A percentile compares a stretch with the other conserved stretches of the same genome.
Evolutionary conservation across 2,888 invertebrate genomes (phyloP).

Genomic region (Cephus sareptanus): DNA sequence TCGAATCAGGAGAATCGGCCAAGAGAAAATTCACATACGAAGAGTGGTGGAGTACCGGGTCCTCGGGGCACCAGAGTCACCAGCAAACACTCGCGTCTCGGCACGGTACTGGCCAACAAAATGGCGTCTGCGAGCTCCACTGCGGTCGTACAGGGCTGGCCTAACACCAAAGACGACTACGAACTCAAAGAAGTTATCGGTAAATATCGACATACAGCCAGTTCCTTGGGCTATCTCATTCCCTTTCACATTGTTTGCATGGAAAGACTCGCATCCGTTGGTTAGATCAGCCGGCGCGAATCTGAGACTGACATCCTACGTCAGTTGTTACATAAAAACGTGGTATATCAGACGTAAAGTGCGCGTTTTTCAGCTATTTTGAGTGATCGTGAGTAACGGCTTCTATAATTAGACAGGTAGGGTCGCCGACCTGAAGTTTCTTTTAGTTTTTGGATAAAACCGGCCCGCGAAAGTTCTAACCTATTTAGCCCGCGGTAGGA

Average conservation of each 20-base stretch:
- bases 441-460: constrained; percentile 29
- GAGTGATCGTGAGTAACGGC: constrained; percentile 10
- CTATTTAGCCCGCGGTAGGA: constrained; percentile 22
- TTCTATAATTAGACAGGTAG: constrained; percentile 12
- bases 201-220: constrained; percentile 66
- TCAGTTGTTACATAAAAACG: constrained; percentile 37
- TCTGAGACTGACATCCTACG: constrained; percentile 16
- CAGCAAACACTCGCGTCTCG: constrained; percentile 69
- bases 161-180: constrained; percentile 92
- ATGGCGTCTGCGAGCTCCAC: constrained; percentile 71
- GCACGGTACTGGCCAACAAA: constrained; percentile 72
- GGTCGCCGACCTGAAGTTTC: constrained; percentile 16
- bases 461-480: constrained; percentile 35
- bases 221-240: neutral
- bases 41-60: constrained; percentile 28
- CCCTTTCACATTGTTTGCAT: neutral
- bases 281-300: constrained; percentile 18
- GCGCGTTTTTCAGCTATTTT: constrained; percentile 11
- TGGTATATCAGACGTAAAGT: constrained; percentile 7
- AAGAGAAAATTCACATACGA: constrained; percentile 18
- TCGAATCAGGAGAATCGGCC: constrained; percentile 18
- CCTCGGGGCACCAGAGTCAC: constrained; percentile 54
- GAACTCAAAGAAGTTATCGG: constrained; percentile 94
- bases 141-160: constrained; percentile 74
- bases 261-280: constrained; percentile 5